A percentile compares a stretch with the other conserved stretches of the same genome.
Conservation (phyloP, 2,113 vertebrate species). For the Felis chaus region DNA sequence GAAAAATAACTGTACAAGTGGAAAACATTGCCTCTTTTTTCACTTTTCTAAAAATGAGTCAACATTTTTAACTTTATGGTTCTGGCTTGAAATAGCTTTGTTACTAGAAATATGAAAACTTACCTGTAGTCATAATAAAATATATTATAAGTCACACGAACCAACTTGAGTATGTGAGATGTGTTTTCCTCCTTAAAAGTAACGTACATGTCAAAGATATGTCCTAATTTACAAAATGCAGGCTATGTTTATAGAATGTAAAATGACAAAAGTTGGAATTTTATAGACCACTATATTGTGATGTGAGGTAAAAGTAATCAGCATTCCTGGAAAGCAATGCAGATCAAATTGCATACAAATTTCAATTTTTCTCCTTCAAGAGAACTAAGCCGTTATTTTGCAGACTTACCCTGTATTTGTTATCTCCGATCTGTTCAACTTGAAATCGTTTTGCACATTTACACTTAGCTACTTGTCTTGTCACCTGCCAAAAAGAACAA, state of each 20-base stretch:
- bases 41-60: background rate
- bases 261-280: background rate
- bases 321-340: slow-evolving; percentile 13
- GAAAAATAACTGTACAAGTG: background rate
- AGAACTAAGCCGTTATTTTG: background rate
- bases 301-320: background rate
- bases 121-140: slow-evolving; percentile 41
- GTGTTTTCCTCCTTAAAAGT: slow-evolving; percentile 11
- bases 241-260: background rate
- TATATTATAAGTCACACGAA: background rate
- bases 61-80: background rate
- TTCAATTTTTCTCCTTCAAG: background rate
- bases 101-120: slow-evolving; percentile 24
- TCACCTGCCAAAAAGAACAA: slow-evolving; percentile 89
- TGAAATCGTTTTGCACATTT: slow-evolving; percentile 99
- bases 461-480: slow-evolving; percentile 98
- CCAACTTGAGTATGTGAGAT: background rate
- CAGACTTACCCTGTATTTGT: slow-evolving; percentile 97
- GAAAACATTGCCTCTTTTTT: slow-evolving; percentile 19
- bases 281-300: background rate
- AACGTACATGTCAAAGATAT: background rate
- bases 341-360: background rate
- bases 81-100: background rate
- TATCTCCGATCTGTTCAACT: slow-evolving; percentile 99
- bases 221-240: background rate